A percentile compares a stretch with the other conserved stretches of the same genome.
phyloP scores from a whole-genome alignment of 2,888 invertebrate species.

The Drosophila longiperda region DNA sequence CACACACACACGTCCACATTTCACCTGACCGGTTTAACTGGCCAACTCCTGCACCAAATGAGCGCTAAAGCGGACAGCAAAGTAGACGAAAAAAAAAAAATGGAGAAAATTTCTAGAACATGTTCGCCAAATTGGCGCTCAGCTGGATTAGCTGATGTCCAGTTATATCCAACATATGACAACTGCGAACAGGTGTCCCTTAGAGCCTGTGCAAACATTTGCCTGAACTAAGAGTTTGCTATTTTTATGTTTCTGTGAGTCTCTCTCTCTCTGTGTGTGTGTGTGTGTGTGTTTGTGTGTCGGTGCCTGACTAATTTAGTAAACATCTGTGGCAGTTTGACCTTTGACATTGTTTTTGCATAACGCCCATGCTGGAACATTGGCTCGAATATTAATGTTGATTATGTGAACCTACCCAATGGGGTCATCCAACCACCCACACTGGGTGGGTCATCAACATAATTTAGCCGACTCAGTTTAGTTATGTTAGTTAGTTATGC shows the following conservation, averaged over 20 bases:
- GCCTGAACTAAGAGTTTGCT: constrained; percentile 43
- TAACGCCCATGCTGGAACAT: constrained; percentile 29
- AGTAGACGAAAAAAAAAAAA: not conserved
- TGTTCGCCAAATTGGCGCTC: constrained; percentile 69
- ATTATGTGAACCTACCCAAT: constrained; percentile 21
- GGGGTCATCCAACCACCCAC: constrained; percentile 2
- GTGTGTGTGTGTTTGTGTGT: constrained; percentile 11
- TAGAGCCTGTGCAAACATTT: constrained; percentile 55
- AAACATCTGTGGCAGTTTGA: constrained; percentile 62
- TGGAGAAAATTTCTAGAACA: constrained; percentile 40
- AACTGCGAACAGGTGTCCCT: constrained; percentile 67
- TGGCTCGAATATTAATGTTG: constrained; percentile 36
- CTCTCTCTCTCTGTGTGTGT: not conserved
- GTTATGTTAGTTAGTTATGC: constrained; percentile 37
- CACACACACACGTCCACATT: constrained; percentile 32
- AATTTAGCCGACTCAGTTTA: constrained; percentile 59
- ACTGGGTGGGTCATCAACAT: constrained; percentile 50
- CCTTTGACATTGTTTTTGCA: constrained; percentile 62
- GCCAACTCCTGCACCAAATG: constrained; percentile 46
- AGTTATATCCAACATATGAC: constrained; percentile 45
- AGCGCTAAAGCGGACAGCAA: constrained; percentile 39
- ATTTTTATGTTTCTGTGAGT: constrained; percentile 19
- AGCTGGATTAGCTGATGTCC: constrained; percentile 67
- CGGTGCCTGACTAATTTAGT: constrained; percentile 47
- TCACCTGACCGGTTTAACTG: constrained; percentile 20